Conservation (phyloP, 2,888 invertebrate species). For the Scelioninae gen. 1 region DNA sequence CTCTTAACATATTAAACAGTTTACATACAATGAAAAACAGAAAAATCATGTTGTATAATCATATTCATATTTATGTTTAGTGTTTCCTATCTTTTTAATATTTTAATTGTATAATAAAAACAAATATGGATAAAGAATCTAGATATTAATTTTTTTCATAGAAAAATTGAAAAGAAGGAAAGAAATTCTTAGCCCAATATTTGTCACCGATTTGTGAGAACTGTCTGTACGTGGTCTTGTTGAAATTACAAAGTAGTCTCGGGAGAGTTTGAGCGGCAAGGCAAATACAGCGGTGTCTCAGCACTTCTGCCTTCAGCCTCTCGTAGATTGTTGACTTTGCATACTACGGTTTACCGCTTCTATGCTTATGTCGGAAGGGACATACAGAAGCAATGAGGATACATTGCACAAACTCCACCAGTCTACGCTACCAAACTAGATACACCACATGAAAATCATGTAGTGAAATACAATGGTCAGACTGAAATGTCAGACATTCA, state of each 20-base stretch:
- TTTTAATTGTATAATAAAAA: too few species aligned
- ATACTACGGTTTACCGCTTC: slow-evolving; percentile 64
- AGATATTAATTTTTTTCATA: too few species aligned
- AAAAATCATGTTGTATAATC: too few species aligned
- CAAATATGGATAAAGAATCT: too few species aligned
- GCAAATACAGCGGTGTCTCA: slow-evolving; percentile 59
- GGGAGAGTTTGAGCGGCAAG: slow-evolving; percentile 50
- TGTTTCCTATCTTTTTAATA: too few species aligned
- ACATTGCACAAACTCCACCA: slow-evolving; percentile 16
- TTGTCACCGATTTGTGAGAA: slow-evolving; percentile 72
- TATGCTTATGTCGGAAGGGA: slow-evolving; percentile 17
- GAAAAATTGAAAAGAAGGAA: too few species aligned
- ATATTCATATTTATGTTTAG: too few species aligned
- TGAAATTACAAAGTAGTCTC: slow-evolving; percentile 49
- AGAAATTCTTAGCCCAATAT: too few species aligned
- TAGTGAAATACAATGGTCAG: slow-evolving; percentile 50
- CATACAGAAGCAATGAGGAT: slow-evolving; percentile 16
- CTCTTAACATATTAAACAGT: too few species aligned
- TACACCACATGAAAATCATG: slow-evolving; percentile 50
- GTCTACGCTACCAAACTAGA: slow-evolving; percentile 21
- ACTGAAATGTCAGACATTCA: slow-evolving; percentile 40
- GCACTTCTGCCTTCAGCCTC: slow-evolving; percentile 54
- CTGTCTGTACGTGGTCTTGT: slow-evolving; percentile 62
- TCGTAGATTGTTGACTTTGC: slow-evolving; percentile 70
- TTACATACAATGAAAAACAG: too few species aligned